Evolutionary conservation across 2,113 vertebrate genomes (phyloP).

Genomic region (Takifugu flavidus): DNA sequence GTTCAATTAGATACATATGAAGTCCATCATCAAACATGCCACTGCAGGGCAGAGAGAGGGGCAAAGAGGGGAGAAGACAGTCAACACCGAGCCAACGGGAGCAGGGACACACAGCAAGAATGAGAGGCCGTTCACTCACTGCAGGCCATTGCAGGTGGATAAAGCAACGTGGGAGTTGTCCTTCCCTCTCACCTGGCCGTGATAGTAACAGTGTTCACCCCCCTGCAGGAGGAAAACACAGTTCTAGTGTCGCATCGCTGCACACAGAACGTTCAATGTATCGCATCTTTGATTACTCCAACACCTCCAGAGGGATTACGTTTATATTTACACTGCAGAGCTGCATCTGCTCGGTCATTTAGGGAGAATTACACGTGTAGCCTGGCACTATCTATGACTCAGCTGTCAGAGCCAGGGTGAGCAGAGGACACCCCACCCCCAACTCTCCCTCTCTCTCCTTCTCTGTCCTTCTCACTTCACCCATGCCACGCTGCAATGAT

Average conservation of each 20-base stretch:
- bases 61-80: constrained; percentile 39
- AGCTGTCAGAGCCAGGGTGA: constrained; percentile 58
- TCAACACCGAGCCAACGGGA: constrained; percentile 47
- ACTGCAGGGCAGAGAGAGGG: constrained; percentile 69
- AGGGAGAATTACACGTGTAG: background rate
- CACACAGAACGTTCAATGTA: background rate
- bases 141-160: constrained; percentile 95
- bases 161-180: constrained; percentile 84
- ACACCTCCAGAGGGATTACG: too few species aligned
- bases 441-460: constrained; percentile 16
- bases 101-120: constrained; percentile 17
- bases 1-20: constrained; percentile 89
- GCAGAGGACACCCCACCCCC: constrained; percentile 43
- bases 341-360: constrained; percentile 9
- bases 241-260: constrained; percentile 29
- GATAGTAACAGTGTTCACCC: constrained; percentile 97
- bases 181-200: constrained; percentile 87
- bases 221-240: constrained; percentile 76
- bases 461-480: constrained; percentile 30
- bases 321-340: constrained; percentile 8
- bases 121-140: constrained; percentile 79
- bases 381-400: constrained; percentile 56
- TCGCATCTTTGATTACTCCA: background rate
- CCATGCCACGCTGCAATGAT: constrained; percentile 67
- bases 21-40: constrained; percentile 93